phyloP scores from a whole-genome alignment of 2,113 vertebrate genomes.

The Chionomys nivalis region DNA sequence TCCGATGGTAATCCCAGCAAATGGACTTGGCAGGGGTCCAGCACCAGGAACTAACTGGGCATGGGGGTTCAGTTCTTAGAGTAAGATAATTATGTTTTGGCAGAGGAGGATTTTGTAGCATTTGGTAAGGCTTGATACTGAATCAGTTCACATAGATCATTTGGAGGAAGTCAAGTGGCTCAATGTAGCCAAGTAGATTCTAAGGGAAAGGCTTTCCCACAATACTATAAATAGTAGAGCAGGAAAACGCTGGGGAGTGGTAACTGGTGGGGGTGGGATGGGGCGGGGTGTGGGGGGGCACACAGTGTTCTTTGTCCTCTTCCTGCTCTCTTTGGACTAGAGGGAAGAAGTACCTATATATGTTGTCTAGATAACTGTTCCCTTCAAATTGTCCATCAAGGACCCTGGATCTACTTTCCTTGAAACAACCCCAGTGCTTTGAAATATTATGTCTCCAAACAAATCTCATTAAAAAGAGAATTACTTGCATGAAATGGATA shows the following conservation, averaged over 20 bases:
- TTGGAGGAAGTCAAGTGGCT: not conserved
- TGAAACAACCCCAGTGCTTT: not conserved
- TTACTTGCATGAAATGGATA: not conserved
- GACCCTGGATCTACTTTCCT: not conserved
- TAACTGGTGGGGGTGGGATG: not conserved
- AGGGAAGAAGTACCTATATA: not conserved
- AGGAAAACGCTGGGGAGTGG: not conserved
- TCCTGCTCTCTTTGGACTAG: conserved; percentile 56
- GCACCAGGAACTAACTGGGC: not conserved
- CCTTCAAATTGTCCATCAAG: not conserved
- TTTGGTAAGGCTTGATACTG: not conserved
- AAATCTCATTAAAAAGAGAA: not conserved
- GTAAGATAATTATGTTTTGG: not conserved
- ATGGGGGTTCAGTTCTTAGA: not conserved
- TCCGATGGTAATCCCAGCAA: not conserved
- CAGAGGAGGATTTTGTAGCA: not conserved
- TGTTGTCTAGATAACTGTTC: not conserved
- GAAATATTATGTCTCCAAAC: not conserved
- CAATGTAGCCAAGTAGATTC: not conserved
- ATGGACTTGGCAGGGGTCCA: not conserved
- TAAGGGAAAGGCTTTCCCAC: not conserved
- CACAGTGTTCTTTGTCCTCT: conserved; percentile 26
- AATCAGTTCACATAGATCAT: not conserved
- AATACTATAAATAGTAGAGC: not conserved
- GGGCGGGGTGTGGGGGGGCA: not conserved